A percentile compares a stretch with the other conserved stretches of the same genome.
Evolutionary conservation across 2,888 invertebrate species (phyloP).

Genomic region (Plusia festucae): DNA sequence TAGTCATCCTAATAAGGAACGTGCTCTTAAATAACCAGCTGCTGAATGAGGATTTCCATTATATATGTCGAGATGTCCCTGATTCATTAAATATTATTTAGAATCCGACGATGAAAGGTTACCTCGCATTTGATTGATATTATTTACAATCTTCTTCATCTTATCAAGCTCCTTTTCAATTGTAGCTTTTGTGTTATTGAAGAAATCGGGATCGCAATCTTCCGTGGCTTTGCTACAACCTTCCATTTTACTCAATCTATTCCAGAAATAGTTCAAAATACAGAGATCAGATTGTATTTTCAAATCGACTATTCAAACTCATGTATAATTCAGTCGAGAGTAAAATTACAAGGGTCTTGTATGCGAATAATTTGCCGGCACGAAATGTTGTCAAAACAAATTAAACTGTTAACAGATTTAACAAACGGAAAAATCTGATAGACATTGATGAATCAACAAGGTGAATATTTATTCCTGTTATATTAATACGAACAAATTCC

Average conservation of each 20-base stretch:
- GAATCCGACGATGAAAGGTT: slow-evolving; percentile 12
- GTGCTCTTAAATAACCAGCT: no score
- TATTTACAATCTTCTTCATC: slow-evolving; percentile 77
- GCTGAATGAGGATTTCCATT: no score
- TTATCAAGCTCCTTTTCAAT: slow-evolving; percentile 76
- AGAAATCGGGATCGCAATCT: slow-evolving; percentile 70
- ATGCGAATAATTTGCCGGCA: slow-evolving; percentile 30
- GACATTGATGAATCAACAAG: slow-evolving; percentile 17
- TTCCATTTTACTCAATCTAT: slow-evolving; percentile 56
- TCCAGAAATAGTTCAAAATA: slow-evolving; percentile 29
- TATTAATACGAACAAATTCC: slow-evolving; percentile 40
- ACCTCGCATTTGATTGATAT: slow-evolving; percentile 81
- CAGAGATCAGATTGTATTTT: slow-evolving; percentile 14
- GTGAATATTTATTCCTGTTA: slow-evolving; percentile 18
- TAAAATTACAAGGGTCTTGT: slow-evolving; percentile 28
- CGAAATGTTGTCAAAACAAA: slow-evolving; percentile 33
- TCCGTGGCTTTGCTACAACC: slow-evolving; percentile 53
- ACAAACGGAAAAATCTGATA: slow-evolving; percentile 11
- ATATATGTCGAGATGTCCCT: no score
- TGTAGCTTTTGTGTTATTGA: slow-evolving; percentile 62
- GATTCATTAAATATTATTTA: no score
- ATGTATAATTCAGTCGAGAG: slow-evolving; percentile 40
- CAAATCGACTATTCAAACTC: slow-evolving; percentile 34
- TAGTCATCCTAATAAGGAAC: no score
- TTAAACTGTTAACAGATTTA: slow-evolving; percentile 6